These are phyloP conservation scores for Rhinopomastus cyanomelas DNA, from an alignment of 2,113 vertebrate genomes.

Conservation along the genomic window DNA sequence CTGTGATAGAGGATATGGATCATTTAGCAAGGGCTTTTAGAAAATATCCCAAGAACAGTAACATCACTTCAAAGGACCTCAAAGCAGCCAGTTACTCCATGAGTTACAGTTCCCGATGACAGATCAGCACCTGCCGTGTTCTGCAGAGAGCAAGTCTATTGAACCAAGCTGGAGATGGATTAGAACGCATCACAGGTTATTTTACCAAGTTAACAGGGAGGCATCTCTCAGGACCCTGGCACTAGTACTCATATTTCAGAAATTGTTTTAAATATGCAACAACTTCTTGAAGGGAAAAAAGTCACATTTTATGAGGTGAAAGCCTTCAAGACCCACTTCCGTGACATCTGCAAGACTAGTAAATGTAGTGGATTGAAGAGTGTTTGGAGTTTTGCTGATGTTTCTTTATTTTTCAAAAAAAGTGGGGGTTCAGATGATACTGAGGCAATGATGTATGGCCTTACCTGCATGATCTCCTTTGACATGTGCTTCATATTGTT, in stretches of 20 bases:
- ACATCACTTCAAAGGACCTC: neutral
- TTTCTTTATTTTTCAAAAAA: neutral
- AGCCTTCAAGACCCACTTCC: neutral
- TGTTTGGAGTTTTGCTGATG: neutral
- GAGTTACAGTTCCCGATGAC: neutral
- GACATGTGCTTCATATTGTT: neutral
- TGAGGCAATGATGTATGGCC: neutral
- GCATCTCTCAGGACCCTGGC: neutral
- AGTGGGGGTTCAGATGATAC: neutral
- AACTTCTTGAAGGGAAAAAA: neutral
- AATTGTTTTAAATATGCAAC: neutral
- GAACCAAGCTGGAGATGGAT: neutral
- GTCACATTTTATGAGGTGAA: neutral
- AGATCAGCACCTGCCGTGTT: neutral
- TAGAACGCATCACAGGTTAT: neutral
- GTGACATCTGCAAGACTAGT: neutral
- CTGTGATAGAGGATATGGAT: constrained; percentile 43
- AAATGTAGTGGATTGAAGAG: neutral
- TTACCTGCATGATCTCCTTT: neutral
- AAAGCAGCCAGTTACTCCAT: neutral
- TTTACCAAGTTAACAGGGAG: neutral
- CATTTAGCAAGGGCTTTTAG: constrained; percentile 34
- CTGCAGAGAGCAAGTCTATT: neutral
- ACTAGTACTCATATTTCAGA: neutral
- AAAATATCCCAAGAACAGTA: constrained; percentile 41